These are phyloP conservation scores for Anastatus disparis DNA, from an alignment of 1,140 invertebrate genomes.

Conservation along the genomic window DNA sequence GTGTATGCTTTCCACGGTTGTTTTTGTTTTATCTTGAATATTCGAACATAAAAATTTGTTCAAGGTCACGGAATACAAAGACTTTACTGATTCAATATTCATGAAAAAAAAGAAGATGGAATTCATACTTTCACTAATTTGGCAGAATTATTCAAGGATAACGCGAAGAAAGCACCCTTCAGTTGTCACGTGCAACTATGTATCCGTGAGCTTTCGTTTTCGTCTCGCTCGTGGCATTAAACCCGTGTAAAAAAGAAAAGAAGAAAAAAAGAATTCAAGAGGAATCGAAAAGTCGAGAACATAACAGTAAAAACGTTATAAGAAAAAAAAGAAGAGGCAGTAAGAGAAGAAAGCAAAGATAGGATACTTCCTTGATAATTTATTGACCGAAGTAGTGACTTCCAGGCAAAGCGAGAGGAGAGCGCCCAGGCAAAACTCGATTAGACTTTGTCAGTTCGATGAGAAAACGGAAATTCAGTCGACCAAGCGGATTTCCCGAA, in stretches of 20 bases:
- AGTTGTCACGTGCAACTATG: too few relatives aligned
- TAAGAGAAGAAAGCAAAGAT: constrained; percentile 26
- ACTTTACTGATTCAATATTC: not conserved
- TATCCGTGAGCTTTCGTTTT: too few relatives aligned
- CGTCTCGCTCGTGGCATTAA: too few relatives aligned
- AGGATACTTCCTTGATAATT: constrained; percentile 54
- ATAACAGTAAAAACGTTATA: too few relatives aligned
- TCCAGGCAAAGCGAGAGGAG: constrained; percentile 24
- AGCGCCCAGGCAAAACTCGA: constrained; percentile 52
- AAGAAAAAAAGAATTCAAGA: too few relatives aligned
- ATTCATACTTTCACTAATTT: constrained; percentile 7
- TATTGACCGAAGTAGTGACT: constrained; percentile 53
- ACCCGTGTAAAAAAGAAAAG: not conserved
- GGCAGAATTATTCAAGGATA: constrained; percentile 17
- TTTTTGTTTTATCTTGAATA: too few relatives aligned
- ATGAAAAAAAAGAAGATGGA: not conserved
- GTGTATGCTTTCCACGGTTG: too few relatives aligned
- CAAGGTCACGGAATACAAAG: too few relatives aligned
- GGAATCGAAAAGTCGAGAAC: too few relatives aligned
- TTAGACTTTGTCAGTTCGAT: constrained; percentile 55
- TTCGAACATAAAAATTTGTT: too few relatives aligned
- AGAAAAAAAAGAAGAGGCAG: constrained; percentile 2
- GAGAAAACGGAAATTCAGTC: constrained; percentile 55
- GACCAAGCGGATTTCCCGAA: constrained; percentile 52
- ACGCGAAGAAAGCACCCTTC: not conserved